Base-by-base conservation (phyloP, 2,888 invertebrate species). In the Malthinus seriepunctatus region DNA sequence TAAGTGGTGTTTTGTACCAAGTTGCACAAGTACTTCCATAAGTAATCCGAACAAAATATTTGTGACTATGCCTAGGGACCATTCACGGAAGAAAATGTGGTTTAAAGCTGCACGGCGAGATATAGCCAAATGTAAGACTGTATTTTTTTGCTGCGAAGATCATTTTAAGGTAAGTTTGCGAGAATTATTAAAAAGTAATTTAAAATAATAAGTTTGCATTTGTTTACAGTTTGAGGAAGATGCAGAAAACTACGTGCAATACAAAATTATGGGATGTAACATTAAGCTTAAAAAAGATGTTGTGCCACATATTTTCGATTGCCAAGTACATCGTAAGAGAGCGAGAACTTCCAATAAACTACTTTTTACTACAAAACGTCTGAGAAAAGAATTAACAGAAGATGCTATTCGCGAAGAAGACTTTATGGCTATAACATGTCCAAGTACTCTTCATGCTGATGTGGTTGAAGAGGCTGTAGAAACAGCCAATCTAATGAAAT, bases 271-370 rank as follows among this genome's bases (percentile, higher is more conserved):
- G 57, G 61, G 64, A 15, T 64, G 64, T 10, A 15, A 14, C 32
- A 64, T 57, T 50, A 49, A 48, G 14, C 50, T 67, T 15, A 64
- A 67, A 32, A 33, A 47, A 8, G 35, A 46, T 37, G 61, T 61
- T 31, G 59, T 63, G 10, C 64, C 67, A 11, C 67, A 67, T 14
- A 63, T 61, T 51, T 67, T 67, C 57, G 57, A 62, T 12, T 66
- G 66, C 14, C 64, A 65, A 35, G 32, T 50, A 10, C 61, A 62
- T 32, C 55, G 63, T 45, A 65, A 63, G 56, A 58, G 51, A 57
- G 15, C 54, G n/a, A n/a, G n/a, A n/a, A n/a, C n/a, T n/a, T n/a
- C n/a, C n/a, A n/a, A n/a, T n/a, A n/a, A n/a, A n/a, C n/a, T n/a
- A n/a, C n/a, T n/a, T n/a, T n/a, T n/a, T n/a, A n/a, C n/a, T n/a